Base-by-base conservation (phyloP, 2,888 invertebrate species). In the Sphinx pinastri region DNA sequence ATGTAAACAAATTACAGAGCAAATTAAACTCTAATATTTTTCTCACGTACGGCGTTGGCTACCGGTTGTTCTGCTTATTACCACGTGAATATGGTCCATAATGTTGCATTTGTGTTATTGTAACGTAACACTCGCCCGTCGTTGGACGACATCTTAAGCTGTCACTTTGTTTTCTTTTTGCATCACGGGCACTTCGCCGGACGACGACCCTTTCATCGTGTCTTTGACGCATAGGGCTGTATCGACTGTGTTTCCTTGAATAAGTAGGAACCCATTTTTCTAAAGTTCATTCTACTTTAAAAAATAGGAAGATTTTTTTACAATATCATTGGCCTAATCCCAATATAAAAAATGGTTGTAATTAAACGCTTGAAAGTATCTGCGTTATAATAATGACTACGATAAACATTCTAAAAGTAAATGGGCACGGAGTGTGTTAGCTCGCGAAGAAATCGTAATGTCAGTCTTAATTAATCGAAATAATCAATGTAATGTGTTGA, bases 141-240 rank as follows among this genome's bases (percentile, higher is more conserved):
- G 52, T 69, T 51, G 69, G 69, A 69, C 52, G 90, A 90, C 89
- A 88, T 90, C 91, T 92, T 89, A 86, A 88, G 85, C 88, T 91
- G 91, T 91, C 89, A 90, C 88, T 87, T 87, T 90, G 87, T 91
- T 92, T 91, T 93, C 88, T 91, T 92, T 91, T 89, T 88, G 89
- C 88, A 85, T 84, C 84, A 84, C 84, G 76, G 78, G 77, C 85
- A 84, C 88, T 90, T 80, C 76, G 72, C 69, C 87, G 93, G 89
- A 75, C 92, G 85, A 87, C 87, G 93, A 93, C 92, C 91, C 84
- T 84, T 75, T 72, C 74, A 79, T 81, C 79, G 77, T 80, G 78
- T 81, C 74, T 84, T 77, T 81, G 77, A 78, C 73, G 73, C 67
- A 52, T 82, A 90, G 87, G 90, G 90, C 71, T 90, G 88, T 55